These are phyloP conservation scores for Pseudococcus longispinus DNA, from an alignment of 2,888 invertebrate species.

Conservation along the genomic window DNA sequence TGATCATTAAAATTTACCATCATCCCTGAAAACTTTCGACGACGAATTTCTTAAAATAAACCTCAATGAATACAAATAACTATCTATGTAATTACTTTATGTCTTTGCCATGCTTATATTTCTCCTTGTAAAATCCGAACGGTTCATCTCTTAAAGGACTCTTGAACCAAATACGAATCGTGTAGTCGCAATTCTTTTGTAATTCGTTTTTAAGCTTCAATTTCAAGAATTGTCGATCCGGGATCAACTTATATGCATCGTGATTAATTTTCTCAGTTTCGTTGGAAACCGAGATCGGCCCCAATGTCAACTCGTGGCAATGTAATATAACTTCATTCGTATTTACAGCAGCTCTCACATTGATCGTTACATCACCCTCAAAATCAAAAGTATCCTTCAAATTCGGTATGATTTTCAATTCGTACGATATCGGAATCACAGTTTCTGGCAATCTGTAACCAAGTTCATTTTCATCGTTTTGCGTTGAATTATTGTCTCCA, in stretches of 20 bases:
- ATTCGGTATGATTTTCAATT: conserved; percentile 18
- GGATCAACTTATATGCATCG: not conserved
- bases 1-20: not conserved
- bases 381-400: not conserved
- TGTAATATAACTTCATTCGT: not conserved
- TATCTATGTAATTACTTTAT: not conserved
- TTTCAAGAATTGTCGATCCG: conserved; percentile 2
- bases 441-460: conserved; percentile 17
- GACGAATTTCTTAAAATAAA: not conserved
- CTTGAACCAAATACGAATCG: conserved; percentile 49
- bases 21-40: not conserved
- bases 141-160: conserved; percentile 54
- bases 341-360: not conserved
- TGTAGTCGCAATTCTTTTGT: conserved; percentile 11
- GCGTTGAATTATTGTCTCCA: not conserved
- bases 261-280: conserved; percentile 31
- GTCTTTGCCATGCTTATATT: conserved; percentile 7
- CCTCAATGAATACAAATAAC: not conserved
- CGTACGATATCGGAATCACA: not conserved
- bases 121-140: conserved; percentile 58
- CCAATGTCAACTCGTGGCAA: not conserved
- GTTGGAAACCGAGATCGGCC: not conserved
- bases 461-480: not conserved
- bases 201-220: conserved; percentile 20
- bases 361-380: not conserved